Conservation (phyloP, 2,113 vertebrate genomes). For the Carollia perspicillata region DNA sequence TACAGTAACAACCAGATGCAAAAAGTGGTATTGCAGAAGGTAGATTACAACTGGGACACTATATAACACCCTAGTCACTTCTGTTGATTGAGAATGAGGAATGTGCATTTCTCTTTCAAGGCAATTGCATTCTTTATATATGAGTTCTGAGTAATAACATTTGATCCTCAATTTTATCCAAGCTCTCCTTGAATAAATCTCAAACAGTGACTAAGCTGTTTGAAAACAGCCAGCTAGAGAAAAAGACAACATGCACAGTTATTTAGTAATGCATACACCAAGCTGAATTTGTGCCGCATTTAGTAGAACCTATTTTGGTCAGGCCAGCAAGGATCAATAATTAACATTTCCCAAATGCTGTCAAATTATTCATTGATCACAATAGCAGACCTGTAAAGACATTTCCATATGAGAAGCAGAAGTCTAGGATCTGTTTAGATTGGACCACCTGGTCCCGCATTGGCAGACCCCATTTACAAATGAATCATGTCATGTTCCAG, state of each 20-base stretch:
- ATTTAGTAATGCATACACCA: constrained; percentile 28
- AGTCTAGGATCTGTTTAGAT: constrained; percentile 66
- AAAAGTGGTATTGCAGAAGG: background rate
- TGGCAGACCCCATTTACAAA: constrained; percentile 55
- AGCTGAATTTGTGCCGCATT: constrained; percentile 16
- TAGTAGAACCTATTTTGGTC: constrained; percentile 39
- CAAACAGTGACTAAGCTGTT: background rate
- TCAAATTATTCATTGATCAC: constrained; percentile 69
- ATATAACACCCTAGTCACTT: background rate
- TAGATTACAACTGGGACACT: background rate
- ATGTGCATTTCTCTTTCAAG: constrained; percentile 2
- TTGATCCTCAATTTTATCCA: background rate
- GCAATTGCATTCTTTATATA: background rate
- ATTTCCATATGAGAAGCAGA: constrained; percentile 72
- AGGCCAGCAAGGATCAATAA: constrained; percentile 64
- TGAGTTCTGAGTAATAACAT: background rate
- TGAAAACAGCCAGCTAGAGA: constrained; percentile 23
- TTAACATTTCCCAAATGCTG: constrained; percentile 63
- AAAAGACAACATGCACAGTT: background rate
- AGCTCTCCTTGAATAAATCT: constrained; percentile 1
- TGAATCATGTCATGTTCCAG: constrained; percentile 59
- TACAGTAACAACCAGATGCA: background rate
- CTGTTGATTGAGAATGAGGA: background rate
- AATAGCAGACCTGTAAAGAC: constrained; percentile 67
- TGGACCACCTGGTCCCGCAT: constrained; percentile 60